phyloP scores from a whole-genome alignment of 2,797 vertebrate genomes.

The Phrynocephalus guinanensis region DNA sequence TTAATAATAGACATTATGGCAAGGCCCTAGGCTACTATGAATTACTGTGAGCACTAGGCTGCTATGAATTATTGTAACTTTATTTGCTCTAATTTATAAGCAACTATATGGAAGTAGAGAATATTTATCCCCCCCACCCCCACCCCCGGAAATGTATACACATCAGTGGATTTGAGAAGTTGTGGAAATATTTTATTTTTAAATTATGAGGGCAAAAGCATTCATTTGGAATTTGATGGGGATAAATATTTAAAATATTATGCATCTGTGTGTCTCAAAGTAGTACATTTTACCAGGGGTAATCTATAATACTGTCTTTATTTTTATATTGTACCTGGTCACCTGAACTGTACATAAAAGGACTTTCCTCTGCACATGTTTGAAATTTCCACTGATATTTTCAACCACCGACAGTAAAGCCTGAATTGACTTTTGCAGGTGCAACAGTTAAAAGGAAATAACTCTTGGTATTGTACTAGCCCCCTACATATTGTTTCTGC shows the following conservation, averaged over 20 bases:
- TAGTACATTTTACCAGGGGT: neutral
- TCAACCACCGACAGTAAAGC: neutral
- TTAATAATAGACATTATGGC: neutral
- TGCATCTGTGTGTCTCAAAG: neutral
- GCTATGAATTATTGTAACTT: neutral
- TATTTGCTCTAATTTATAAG: neutral
- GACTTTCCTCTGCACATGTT: neutral
- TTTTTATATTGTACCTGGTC: neutral
- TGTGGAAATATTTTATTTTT: neutral
- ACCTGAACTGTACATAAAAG: neutral
- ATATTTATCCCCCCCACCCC: neutral
- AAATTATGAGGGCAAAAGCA: neutral
- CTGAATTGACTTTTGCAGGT: constrained; percentile 23
- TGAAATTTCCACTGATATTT: neutral
- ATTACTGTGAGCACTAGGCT: too few species aligned
- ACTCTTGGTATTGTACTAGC: neutral
- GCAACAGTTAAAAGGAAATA: neutral
- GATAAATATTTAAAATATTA: neutral
- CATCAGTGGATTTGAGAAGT: neutral
- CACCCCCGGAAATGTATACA: neutral
- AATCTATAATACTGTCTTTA: neutral
- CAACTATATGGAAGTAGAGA: neutral
- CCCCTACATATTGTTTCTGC: neutral
- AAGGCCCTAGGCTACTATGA: too few species aligned
- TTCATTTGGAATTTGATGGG: neutral